A percentile compares a stretch with the other conserved stretches of the same genome.
These are phyloP conservation scores for Leptonema lineaticorne DNA, from an alignment of 1,140 invertebrate genomes.

Conservation along the genomic window DNA sequence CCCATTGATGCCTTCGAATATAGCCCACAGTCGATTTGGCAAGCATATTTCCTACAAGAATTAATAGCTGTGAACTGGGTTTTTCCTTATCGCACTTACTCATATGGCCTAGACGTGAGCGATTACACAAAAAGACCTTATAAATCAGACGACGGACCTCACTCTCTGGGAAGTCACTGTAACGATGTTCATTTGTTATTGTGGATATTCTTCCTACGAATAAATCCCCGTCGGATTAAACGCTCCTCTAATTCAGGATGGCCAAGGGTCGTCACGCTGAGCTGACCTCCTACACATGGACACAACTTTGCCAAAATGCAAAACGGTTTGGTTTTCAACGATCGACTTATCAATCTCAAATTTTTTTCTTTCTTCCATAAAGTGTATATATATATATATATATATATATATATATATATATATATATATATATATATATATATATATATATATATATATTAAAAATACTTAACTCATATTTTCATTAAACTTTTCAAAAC, in stretches of 20 bases:
- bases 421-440: too few species aligned
- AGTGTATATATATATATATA: too few species aligned
- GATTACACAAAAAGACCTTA: slow-evolving; percentile 22
- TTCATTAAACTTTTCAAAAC: too few species aligned
- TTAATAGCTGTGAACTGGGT: not conserved
- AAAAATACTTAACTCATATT: too few species aligned
- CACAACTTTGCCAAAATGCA: too few species aligned
- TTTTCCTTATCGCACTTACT: slow-evolving; percentile 2
- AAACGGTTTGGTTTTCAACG: too few species aligned
- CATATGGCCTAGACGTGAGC: slow-evolving; percentile 21
- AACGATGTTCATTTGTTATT: slow-evolving; percentile 24
- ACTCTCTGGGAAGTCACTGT: slow-evolving; percentile 18
- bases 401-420: too few species aligned
- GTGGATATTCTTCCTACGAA: slow-evolving; percentile 22
- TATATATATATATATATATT: too few species aligned
- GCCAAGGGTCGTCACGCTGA: not conserved
- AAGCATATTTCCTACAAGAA: not conserved
- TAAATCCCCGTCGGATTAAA: slow-evolving; percentile 29
- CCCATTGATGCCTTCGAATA: too few species aligned
- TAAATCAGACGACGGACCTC: slow-evolving; percentile 25
- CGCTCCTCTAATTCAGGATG: not conserved
- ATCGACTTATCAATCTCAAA: too few species aligned
- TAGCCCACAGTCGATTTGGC: too few species aligned
- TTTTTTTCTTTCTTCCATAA: too few species aligned
- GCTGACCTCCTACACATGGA: not conserved